Percentiles rank a stretch among this genome's conserved stretches.
phyloP scores from a whole-genome alignment of 2,797 vertebrate genomes.

The Otolemur crassicaudatus region DNA sequence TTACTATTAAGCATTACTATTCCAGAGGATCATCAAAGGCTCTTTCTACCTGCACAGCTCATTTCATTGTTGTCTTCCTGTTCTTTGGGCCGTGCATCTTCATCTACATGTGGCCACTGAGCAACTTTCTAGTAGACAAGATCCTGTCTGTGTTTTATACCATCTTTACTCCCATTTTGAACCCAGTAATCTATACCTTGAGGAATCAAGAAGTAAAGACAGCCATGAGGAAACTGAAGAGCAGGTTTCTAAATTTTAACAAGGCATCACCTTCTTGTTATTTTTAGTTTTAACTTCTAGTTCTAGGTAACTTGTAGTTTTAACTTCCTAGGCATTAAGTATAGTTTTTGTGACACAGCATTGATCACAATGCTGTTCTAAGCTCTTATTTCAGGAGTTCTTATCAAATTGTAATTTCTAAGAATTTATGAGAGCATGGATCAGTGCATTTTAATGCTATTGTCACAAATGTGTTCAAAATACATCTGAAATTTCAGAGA shows the following conservation, averaged over 20 bases:
- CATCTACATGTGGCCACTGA: conserved; percentile 80
- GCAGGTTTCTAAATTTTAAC: conserved; percentile 45
- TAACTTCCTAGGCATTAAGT: neutral
- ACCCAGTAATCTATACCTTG: conserved; percentile 78
- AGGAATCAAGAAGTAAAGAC: conserved; percentile 80
- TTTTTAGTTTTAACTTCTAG: conserved; percentile 32
- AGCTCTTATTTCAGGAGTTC: neutral
- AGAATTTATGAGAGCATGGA: neutral
- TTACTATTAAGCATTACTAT: conserved; percentile 73
- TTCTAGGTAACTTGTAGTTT: neutral
- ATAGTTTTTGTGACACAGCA: neutral
- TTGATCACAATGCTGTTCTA: neutral
- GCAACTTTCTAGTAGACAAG: conserved; percentile 76
- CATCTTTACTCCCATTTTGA: conserved; percentile 79
- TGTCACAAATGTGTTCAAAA: neutral
- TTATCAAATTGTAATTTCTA: conserved; percentile 12
- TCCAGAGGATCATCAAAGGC: conserved; percentile 65
- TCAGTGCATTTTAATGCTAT: neutral
- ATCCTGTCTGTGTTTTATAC: conserved; percentile 79
- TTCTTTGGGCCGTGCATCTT: conserved; percentile 80
- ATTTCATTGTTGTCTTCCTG: conserved; percentile 81
- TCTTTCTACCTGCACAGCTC: conserved; percentile 78
- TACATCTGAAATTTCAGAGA: conserved; percentile 1
- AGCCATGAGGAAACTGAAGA: conserved; percentile 72
- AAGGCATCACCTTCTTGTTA: conserved; percentile 23